phyloP scores from a whole-genome alignment of 2,113 vertebrate species.

The Bos indicus region DNA sequence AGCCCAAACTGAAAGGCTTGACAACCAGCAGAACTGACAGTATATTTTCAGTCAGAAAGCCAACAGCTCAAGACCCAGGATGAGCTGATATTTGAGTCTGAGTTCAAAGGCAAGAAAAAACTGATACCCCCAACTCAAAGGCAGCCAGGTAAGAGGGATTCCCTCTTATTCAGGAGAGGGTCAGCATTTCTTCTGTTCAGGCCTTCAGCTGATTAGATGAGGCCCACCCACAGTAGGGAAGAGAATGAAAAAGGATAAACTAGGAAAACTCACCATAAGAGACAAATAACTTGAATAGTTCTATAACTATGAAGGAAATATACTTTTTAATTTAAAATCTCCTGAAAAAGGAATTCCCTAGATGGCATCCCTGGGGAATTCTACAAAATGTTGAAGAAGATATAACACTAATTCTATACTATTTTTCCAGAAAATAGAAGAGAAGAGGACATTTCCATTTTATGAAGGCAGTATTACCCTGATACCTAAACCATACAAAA shows the following conservation, averaged over 20 bases:
- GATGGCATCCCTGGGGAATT: background rate
- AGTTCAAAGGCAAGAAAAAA: background rate
- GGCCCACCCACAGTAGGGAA: background rate
- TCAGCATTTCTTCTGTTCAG: background rate
- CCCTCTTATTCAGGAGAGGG: background rate
- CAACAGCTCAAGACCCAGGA: background rate
- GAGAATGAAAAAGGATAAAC: background rate
- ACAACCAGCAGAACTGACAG: background rate
- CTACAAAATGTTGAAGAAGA: background rate
- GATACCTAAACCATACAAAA: background rate
- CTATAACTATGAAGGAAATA: background rate
- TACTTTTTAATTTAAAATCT: background rate
- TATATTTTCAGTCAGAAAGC: background rate
- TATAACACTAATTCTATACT: background rate
- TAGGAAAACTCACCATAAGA: background rate
- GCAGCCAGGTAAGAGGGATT: background rate
- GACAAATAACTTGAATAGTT: background rate
- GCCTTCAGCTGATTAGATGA: background rate
- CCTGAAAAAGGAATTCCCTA: background rate
- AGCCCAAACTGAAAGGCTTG: background rate
- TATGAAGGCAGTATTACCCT: background rate
- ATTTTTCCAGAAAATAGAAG: background rate
- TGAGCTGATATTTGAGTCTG: background rate
- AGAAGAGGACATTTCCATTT: background rate
- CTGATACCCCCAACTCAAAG: background rate